phyloP scores from a whole-genome alignment of 2,797 vertebrate species.

The Mus spretus region DNA sequence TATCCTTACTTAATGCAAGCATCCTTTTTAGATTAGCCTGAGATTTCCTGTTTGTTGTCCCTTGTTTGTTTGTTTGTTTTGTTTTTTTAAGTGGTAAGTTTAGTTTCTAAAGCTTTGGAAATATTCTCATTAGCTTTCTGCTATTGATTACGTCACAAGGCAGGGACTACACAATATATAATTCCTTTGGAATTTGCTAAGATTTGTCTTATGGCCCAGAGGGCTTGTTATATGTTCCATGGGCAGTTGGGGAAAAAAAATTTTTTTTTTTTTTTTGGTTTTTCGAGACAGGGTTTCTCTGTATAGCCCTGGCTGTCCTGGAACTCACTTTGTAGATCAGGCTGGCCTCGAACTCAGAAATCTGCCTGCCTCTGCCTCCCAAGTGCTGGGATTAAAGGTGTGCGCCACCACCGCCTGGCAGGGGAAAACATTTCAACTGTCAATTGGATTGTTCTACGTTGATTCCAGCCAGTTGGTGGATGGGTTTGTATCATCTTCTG shows the following conservation, averaged over 20 bases:
- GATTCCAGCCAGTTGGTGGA: background rate
- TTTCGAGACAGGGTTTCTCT: too few species aligned
- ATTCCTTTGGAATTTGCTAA: background rate
- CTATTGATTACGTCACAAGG: background rate
- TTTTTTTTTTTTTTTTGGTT: too few species aligned
- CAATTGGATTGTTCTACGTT: background rate
- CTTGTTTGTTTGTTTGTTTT: background rate
- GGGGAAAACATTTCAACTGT: background rate
- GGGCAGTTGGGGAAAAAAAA: background rate
- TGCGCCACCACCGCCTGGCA: too few species aligned
- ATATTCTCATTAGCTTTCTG: background rate
- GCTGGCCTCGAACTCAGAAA: too few species aligned
- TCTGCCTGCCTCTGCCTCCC: too few species aligned
- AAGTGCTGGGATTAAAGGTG: too few species aligned
- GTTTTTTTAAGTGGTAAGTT: slow-evolving; percentile 18
- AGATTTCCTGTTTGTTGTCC: slow-evolving; percentile 19
- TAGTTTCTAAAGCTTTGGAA: slow-evolving; percentile 53
- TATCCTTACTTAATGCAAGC: slow-evolving; percentile 15
- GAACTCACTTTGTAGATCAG: too few species aligned
- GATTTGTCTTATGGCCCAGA: background rate
- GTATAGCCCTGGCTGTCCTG: too few species aligned
- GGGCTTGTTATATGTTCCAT: too few species aligned
- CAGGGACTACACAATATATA: slow-evolving; percentile 11
- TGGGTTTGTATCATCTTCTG: slow-evolving; percentile 6
- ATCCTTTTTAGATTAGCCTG: slow-evolving; percentile 27